Base-by-base conservation (phyloP, 2,113 vertebrate species). In the Syngnathus floridae region DNA sequence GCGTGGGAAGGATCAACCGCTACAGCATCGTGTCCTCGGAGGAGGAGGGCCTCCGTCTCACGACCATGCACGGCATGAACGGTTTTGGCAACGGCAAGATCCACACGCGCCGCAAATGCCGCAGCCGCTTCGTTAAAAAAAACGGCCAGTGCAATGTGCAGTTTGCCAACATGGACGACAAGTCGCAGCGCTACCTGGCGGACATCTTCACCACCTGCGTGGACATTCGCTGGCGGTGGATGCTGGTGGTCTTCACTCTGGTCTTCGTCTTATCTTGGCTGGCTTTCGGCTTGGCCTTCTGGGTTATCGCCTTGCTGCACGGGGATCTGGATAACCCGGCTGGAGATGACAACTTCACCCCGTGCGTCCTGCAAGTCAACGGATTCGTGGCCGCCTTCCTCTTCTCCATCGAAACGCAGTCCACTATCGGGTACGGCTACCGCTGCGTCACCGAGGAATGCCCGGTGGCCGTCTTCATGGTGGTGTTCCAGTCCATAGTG, bases 121-220 rank as follows among this genome's bases (percentile, higher is more conserved):
- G 95, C 69, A 98, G 94, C 85, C 93, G 96, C 54, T 99, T 99
- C 0, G 95, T 99, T 67, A 97, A 96, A 87, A 99, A 99, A 86
- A 99, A 97, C 0, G 96, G 96, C 64, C 96, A 97, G 74, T 99
- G 95, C 87, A 99, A 99, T 0, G 94, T 99, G 13, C 95, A 96
- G 69, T 99, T 99, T 67, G 86, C 95, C 82, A 97, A 99, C 86
- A 97, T 99, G 95, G 94, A 97, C 0, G 92, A 98, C 71, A 97
- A 98, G 77, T 93, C 95, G 0, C 95, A 95, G 84, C 93, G 95
- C 62, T 99, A 98, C 91, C 92, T 99, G 78, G 95, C 96, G 0
- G 96, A 99, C 89, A 97, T 98, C 77, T 99, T 99, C 70, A 99
- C 96, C 64, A 99, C 96, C 0, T 99, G 96, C 0, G 96, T 99